phyloP scores from a whole-genome alignment of 2,888 invertebrate species.

The Odiellus spinosus region DNA sequence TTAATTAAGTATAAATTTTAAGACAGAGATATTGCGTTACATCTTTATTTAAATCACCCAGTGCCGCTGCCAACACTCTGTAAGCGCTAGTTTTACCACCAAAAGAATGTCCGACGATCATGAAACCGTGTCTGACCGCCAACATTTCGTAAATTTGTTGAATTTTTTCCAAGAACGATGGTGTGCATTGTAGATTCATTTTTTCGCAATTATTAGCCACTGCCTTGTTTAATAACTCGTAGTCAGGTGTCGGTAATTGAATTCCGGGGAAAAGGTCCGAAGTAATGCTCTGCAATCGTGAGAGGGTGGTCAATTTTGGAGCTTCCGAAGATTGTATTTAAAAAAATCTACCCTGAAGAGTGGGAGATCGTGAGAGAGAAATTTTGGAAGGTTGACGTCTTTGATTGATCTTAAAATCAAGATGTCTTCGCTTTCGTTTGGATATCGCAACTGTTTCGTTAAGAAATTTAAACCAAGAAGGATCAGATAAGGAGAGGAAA shows the following conservation, averaged over 20 bases:
- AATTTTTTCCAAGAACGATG: slow-evolving; percentile 58
- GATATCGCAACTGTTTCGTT: slow-evolving; percentile 22
- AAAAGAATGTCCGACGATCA: slow-evolving; percentile 36
- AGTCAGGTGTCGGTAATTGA: slow-evolving; percentile 32
- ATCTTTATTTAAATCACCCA: slow-evolving; percentile 58
- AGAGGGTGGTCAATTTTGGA: too few species aligned
- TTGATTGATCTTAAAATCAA: slow-evolving; percentile 34
- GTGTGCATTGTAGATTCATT: slow-evolving; percentile 49
- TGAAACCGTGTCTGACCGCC: slow-evolving; percentile 36
- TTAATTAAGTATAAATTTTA: neutral
- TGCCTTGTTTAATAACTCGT: slow-evolving; percentile 29
- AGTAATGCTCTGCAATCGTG: slow-evolving; percentile 31
- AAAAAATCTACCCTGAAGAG: slow-evolving; percentile 22
- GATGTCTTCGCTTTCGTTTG: slow-evolving; percentile 33
- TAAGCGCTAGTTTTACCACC: slow-evolving; percentile 41
- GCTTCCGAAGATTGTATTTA: neutral
- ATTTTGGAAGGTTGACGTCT: slow-evolving; percentile 36
- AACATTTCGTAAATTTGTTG: slow-evolving; percentile 38
- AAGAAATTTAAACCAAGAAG: too few species aligned
- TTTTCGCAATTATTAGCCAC: slow-evolving; percentile 29
- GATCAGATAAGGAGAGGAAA: too few species aligned
- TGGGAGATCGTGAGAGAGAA: slow-evolving; percentile 34
- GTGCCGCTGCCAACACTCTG: slow-evolving; percentile 58
- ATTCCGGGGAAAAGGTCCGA: slow-evolving; percentile 34
- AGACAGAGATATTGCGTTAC: slow-evolving; percentile 31